Percentiles rank a stretch among this genome's conserved stretches.
These are phyloP conservation scores for Callospermophilus lateralis DNA, from an alignment of 2,113 vertebrate genomes.

Conservation along the genomic window DNA sequence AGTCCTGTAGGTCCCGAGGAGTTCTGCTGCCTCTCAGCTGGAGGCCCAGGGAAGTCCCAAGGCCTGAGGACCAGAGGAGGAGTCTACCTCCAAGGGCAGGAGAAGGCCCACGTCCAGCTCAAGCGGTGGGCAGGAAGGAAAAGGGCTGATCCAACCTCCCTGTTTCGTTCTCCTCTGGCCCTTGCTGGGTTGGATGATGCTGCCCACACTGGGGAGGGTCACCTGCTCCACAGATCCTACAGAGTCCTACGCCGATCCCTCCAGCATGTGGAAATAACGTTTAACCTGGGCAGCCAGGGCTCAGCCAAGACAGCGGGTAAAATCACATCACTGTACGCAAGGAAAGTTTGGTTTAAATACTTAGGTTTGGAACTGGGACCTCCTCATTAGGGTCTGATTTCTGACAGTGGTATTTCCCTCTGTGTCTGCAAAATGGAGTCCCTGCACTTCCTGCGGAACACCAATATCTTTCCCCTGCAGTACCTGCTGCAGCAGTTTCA, in stretches of 20 bases:
- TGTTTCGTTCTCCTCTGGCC: neutral
- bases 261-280: neutral
- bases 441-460: neutral
- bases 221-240: no score
- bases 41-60: neutral
- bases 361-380: neutral
- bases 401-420: neutral
- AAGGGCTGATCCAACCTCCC: neutral
- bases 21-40: rapidly evolving
- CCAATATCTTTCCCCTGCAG: neutral
- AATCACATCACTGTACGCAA: neutral
- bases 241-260: rapidly evolving
- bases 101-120: no score
- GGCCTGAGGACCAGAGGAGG: neutral
- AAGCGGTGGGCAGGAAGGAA: neutral
- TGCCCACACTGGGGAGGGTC: rapidly evolving
- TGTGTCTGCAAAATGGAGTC: neutral
- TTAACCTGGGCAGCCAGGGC: neutral
- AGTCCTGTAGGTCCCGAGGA: no score
- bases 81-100: neutral
- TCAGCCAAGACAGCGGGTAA: rapidly evolving
- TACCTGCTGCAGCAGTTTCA: neutral
- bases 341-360: neutral
- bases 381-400: neutral
- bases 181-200: neutral